A percentile compares a stretch with the other conserved stretches of the same genome.
These are phyloP conservation scores for Balanococcus diminutus DNA, from an alignment of 2,888 invertebrate species.

Conservation along the genomic window DNA sequence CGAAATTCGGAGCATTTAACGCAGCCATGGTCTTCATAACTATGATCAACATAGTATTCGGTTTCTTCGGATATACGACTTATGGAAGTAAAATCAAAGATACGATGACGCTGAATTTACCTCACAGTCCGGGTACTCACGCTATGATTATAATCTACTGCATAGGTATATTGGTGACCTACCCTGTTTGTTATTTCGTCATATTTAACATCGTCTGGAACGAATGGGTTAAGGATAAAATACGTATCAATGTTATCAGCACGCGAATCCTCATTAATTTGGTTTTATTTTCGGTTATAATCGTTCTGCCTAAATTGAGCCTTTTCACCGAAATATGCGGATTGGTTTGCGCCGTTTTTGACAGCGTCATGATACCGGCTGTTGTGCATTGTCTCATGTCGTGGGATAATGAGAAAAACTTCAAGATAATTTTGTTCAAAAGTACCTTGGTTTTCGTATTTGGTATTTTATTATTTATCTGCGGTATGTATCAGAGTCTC, in stretches of 20 bases:
- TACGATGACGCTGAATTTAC: conserved; percentile 39
- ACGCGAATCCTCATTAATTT: conserved; percentile 18
- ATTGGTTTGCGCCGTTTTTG: conserved; percentile 34
- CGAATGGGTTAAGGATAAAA: conserved; percentile 30
- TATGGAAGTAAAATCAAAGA: conserved; percentile 35
- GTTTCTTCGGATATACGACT: conserved; percentile 16
- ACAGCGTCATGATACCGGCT: conserved; percentile 44
- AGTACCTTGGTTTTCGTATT: not conserved
- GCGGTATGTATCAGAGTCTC: conserved; percentile 25
- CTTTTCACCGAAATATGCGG: conserved; percentile 45
- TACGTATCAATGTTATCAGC: not conserved
- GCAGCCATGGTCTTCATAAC: conserved; percentile 15
- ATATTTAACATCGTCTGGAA: conserved; percentile 47
- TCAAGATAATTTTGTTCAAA: not conserved
- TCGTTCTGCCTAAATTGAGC: not conserved
- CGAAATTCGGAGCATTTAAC: conserved; percentile 29
- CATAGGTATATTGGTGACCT: conserved; percentile 13
- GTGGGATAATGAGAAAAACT: not conserved
- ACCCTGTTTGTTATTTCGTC: conserved; percentile 35
- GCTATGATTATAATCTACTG: conserved; percentile 33
- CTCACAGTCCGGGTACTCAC: not conserved
- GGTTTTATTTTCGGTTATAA: not conserved
- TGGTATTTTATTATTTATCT: conserved; percentile 24
- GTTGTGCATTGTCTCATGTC: conserved; percentile 20
- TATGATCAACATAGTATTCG: conserved; percentile 18